Evolutionary conservation across 2,113 vertebrate species (phyloP).

Genomic region (Heterotis niloticus): DNA sequence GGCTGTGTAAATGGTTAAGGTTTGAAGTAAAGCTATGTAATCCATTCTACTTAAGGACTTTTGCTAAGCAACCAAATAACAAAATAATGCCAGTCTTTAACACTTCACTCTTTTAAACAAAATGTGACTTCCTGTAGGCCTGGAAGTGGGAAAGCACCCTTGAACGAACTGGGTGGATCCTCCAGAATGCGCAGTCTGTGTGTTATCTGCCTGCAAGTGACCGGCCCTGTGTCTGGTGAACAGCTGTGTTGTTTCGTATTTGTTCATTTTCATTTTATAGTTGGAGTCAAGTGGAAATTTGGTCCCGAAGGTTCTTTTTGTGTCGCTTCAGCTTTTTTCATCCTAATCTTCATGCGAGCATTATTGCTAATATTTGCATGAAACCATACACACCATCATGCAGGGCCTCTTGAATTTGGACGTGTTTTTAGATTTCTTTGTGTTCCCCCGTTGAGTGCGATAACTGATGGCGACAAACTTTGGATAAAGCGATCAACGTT

Average conservation of each 20-base stretch:
- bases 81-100: constrained; percentile 16
- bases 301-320: constrained; percentile 11
- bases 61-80: constrained; percentile 24
- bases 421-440: neutral
- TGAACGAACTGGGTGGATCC: constrained; percentile 9
- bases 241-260: constrained; percentile 38
- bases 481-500: neutral
- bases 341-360: neutral
- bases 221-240: constrained; percentile 1
- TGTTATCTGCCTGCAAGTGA: constrained; percentile 4
- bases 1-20: neutral
- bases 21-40: constrained; percentile 10
- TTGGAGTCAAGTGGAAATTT: constrained; percentile 51
- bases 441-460: neutral
- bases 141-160: neutral
- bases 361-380: neutral
- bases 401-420: neutral
- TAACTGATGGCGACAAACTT: neutral
- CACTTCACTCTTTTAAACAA: constrained; percentile 18
- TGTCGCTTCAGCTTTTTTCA: neutral
- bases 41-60: neutral
- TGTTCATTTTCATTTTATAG: constrained; percentile 28
- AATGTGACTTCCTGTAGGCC: neutral
- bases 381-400: neutral
- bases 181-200: constrained; percentile 10